Percentiles rank a stretch among this genome's conserved stretches.
Evolutionary conservation across 2,113 vertebrate species (phyloP).

Genomic region (human (Homo sapiens)): GRCh38 chr19:10354001-10354500

Average conservation of each 20-base stretch:
- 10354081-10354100: constrained; percentile 91
- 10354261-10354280: too few species aligned
- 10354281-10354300: too few species aligned
- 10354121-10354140: constrained; percentile 83
- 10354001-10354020: rapidly evolving
- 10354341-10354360: neutral
- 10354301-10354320: neutral
- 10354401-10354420: too few species aligned
- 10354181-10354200: constrained; percentile 91
- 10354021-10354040: constrained; percentile 68
- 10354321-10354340: neutral
- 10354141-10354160: constrained; percentile 90
- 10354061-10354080: constrained; percentile 96
- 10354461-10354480: neutral
- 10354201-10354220: constrained; percentile 93
- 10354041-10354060: constrained; percentile 94
- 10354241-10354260: neutral
- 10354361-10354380: neutral
- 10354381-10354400: neutral
- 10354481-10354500: neutral
- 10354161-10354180: constrained; percentile 96
- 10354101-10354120: constrained; percentile 95
- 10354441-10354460: neutral
- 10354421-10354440: neutral
- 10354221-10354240: constrained; percentile 95